Conservation (phyloP, 2,888 invertebrate species). For the Amphipyra tragopoginis region DNA sequence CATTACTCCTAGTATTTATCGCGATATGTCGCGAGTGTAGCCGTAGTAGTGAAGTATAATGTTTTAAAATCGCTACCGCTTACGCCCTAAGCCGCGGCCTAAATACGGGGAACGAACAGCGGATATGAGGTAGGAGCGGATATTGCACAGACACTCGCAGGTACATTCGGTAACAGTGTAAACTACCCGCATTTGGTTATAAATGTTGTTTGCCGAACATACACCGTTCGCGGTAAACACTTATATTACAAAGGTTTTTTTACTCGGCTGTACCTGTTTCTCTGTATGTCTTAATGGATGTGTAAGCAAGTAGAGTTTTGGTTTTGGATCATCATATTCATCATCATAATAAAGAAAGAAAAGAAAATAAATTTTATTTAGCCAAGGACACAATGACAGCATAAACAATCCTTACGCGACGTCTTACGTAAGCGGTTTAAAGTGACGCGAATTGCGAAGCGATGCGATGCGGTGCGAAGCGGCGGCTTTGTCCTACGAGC, state of each 20-base stretch:
- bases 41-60: too few relatives aligned
- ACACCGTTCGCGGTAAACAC: conserved; percentile 58
- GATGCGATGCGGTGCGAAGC: too few relatives aligned
- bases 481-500: too few relatives aligned
- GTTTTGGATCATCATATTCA: too few relatives aligned
- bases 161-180: conserved; percentile 81
- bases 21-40: too few relatives aligned
- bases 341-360: too few relatives aligned
- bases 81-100: conserved; percentile 37
- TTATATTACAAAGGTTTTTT: conserved; percentile 60
- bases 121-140: conserved; percentile 85
- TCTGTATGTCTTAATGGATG: conserved; percentile 1
- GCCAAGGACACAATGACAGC: too few relatives aligned
- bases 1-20: too few relatives aligned
- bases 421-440: too few relatives aligned
- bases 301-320: neutral
- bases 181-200: conserved; percentile 83
- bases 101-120: conserved; percentile 76
- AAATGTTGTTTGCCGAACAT: conserved; percentile 73
- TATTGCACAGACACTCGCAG: conserved; percentile 84
- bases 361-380: too few relatives aligned
- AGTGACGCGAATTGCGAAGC: too few relatives aligned
- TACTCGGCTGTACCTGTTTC: conserved; percentile 18
- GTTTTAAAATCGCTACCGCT: conserved; percentile 54
- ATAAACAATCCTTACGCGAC: too few relatives aligned